phyloP scores from a whole-genome alignment of 92 coral and sea anemone genomes.

The Phenganax subtilis region DNA sequence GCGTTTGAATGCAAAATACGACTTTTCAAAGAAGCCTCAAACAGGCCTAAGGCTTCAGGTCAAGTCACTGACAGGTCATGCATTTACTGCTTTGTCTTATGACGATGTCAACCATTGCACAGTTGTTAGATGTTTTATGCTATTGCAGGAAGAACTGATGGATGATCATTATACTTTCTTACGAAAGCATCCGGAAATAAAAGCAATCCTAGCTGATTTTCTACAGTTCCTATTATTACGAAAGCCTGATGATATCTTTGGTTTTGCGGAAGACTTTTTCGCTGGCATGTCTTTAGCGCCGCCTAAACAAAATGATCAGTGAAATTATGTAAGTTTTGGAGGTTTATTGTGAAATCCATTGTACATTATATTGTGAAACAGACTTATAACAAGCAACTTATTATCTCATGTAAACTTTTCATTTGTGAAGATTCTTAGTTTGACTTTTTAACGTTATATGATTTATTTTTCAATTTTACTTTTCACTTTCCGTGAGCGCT shows the following conservation, averaged over 20 bases:
- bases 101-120: background rate
- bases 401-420: too few relatives aligned
- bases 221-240: constrained; percentile 82
- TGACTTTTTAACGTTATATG: too few relatives aligned
- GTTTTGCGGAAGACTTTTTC: constrained; percentile 90
- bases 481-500: too few relatives aligned
- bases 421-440: too few relatives aligned
- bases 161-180: constrained; percentile 92
- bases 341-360: too few relatives aligned
- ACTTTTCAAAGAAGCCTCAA: too few relatives aligned
- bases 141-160: constrained; percentile 72
- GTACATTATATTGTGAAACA: too few relatives aligned
- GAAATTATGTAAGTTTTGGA: background rate
- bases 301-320: constrained; percentile 37
- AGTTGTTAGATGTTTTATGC: background rate
- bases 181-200: constrained; percentile 89
- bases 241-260: constrained; percentile 93
- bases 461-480: too few relatives aligned
- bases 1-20: too few relatives aligned
- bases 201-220: constrained; percentile 91
- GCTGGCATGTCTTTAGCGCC: constrained; percentile 84
- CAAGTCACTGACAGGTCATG: too few relatives aligned
- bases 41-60: too few relatives aligned
- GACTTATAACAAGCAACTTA: background rate
- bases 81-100: background rate